These are phyloP conservation scores for Astur gentilis DNA, from an alignment of 2,113 vertebrate species.

Conservation along the genomic window DNA sequence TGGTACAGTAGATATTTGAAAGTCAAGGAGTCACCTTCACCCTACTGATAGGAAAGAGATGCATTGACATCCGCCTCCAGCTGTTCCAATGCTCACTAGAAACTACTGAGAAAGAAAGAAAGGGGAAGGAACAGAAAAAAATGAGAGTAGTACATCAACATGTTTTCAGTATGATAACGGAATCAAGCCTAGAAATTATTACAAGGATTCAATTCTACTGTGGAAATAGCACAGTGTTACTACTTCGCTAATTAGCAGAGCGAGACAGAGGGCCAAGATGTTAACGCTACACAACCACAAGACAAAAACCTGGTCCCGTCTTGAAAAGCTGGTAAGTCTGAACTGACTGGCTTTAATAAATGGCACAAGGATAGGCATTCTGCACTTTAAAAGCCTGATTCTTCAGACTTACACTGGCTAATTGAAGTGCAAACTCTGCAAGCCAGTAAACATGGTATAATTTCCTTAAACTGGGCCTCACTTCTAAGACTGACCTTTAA, in stretches of 20 bases:
- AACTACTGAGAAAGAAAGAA: background rate
- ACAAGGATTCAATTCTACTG: background rate
- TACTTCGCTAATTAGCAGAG: background rate
- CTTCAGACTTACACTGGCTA: background rate
- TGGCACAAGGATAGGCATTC: background rate
- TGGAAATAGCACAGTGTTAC: background rate
- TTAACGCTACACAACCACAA: background rate
- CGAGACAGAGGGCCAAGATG: background rate
- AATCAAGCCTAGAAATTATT: background rate
- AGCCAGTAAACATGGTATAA: background rate
- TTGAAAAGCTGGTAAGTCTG: background rate
- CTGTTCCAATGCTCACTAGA: background rate
- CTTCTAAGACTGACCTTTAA: background rate
- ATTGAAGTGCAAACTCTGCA: background rate
- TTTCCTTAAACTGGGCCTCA: background rate
- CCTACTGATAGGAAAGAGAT: background rate
- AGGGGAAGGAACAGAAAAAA: background rate
- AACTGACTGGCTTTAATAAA: background rate
- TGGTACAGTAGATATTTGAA: background rate
- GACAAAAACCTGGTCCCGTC: background rate
- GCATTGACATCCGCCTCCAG: background rate
- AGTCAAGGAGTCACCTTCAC: background rate
- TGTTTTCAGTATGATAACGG: background rate
- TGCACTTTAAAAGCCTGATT: background rate
- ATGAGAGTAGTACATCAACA: rapidly evolving